Evolutionary conservation across 92 coral and sea anemone species (phyloP).

Genomic region (Palythoa grandis): DNA sequence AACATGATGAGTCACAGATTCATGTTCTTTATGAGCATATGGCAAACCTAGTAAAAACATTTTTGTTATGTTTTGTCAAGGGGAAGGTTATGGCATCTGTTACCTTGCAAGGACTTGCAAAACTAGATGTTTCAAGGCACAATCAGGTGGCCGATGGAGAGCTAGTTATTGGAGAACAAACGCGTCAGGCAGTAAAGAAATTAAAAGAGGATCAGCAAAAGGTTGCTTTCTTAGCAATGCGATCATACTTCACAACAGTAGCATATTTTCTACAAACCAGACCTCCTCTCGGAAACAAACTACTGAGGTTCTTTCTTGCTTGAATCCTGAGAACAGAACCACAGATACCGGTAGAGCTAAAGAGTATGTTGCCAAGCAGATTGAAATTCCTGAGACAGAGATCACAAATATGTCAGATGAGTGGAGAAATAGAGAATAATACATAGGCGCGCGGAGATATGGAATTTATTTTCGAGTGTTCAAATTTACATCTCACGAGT

Average conservation of each 20-base stretch:
- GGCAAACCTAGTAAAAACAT: neutral
- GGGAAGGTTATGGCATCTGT: neutral
- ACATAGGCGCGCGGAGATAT: too few relatives aligned
- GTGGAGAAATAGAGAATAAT: too few relatives aligned
- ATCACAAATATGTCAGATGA: conserved; percentile 50
- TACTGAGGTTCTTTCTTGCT: neutral
- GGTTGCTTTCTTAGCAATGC: conserved; percentile 1
- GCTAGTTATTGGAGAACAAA: neutral
- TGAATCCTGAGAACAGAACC: conserved; percentile 12
- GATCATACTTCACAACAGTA: neutral
- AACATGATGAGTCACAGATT: neutral
- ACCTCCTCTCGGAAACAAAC: conserved; percentile 10
- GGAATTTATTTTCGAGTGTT: too few relatives aligned
- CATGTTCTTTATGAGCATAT: neutral
- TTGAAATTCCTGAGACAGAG: conserved; percentile 17
- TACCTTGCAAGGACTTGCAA: neutral
- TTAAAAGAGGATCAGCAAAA: neutral
- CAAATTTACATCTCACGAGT: too few relatives aligned
- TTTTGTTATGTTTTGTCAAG: neutral
- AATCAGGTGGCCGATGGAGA: neutral
- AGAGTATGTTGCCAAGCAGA: conserved; percentile 43
- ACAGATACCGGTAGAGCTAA: neutral
- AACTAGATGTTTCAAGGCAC: neutral
- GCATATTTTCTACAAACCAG: conserved; percentile 5
- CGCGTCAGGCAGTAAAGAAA: neutral